A percentile compares a stretch with the other conserved stretches of the same genome.
These are phyloP conservation scores for Dynastes tityus DNA, from an alignment of 2,888 invertebrate genomes.

Conservation along the genomic window DNA sequence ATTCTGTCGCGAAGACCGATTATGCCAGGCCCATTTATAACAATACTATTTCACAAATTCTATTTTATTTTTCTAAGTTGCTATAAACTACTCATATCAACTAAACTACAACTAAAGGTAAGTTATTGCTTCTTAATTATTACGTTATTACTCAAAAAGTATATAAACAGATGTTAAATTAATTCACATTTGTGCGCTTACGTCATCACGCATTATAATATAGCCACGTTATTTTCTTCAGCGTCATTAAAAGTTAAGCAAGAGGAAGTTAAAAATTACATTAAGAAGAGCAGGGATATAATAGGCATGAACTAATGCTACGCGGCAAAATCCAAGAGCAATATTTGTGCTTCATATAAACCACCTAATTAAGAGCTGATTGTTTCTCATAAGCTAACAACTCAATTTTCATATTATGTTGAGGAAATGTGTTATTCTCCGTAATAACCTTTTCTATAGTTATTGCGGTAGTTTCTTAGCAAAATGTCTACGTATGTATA, in stretches of 20 bases:
- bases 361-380: constrained; percentile 26
- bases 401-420: constrained; percentile 15
- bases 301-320: not conserved
- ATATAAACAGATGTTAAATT: too few species aligned
- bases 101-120: too few species aligned
- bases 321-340: not conserved
- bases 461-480: not conserved
- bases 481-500: not conserved
- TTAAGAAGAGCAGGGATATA: not conserved
- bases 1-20: too few species aligned
- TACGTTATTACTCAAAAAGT: too few species aligned
- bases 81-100: too few species aligned
- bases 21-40: too few species aligned
- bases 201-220: too few species aligned
- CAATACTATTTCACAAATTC: too few species aligned
- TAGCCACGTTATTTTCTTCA: not conserved
- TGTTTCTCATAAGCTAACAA: constrained; percentile 31
- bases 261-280: constrained; percentile 6
- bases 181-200: too few species aligned
- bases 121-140: too few species aligned
- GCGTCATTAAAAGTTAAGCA: not conserved
- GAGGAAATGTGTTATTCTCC: not conserved
- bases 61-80: too few species aligned
- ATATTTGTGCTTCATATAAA: constrained; percentile 13
- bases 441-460: not conserved